A percentile compares a stretch with the other conserved stretches of the same genome.
phyloP scores from a whole-genome alignment of 2,888 invertebrate genomes.

The Brachyptera risi region DNA sequence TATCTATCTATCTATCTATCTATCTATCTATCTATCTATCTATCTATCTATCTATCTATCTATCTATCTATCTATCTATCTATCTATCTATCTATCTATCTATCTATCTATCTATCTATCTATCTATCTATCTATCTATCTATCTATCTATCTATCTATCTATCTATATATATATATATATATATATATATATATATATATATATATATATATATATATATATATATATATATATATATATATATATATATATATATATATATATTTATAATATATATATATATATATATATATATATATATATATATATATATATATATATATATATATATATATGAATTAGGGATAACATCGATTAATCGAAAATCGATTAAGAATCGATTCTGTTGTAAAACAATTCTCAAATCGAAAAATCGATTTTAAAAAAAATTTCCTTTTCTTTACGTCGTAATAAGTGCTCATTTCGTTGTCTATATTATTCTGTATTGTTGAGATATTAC shows the following conservation, averaged over 20 bases:
- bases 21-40: background rate
- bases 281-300: background rate
- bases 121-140: slow-evolving; percentile 1
- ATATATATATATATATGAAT: background rate
- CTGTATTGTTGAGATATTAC: too few relatives aligned
- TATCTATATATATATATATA: background rate
- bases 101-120: background rate
- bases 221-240: background rate
- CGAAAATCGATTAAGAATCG: too few relatives aligned
- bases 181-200: background rate
- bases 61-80: slow-evolving; percentile 1
- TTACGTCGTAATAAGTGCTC: too few relatives aligned
- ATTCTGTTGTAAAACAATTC: too few relatives aligned
- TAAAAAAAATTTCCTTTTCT: too few relatives aligned
- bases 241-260: background rate
- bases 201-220: slow-evolving; percentile 1
- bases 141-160: background rate
- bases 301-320: background rate
- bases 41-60: slow-evolving; percentile 1
- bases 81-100: slow-evolving; percentile 1
- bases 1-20: background rate
- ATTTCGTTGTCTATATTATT: too few relatives aligned
- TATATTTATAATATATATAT: background rate
- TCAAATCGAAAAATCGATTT: too few relatives aligned
- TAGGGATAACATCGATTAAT: too few relatives aligned